Conservation (phyloP, 2,797 vertebrate genomes). For the Chaunax sp. region DNA sequence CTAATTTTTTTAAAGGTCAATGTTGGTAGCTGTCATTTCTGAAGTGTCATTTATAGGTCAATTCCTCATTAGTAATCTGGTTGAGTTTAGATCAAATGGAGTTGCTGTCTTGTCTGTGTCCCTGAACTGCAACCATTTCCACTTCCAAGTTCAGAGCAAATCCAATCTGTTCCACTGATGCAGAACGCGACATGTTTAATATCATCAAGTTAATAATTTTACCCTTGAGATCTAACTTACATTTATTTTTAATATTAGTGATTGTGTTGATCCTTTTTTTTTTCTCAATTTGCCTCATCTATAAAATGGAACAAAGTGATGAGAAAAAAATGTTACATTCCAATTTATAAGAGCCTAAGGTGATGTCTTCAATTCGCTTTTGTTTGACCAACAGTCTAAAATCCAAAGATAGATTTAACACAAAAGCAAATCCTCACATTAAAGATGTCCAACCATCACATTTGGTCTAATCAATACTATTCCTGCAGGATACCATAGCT, state of each 20-base stretch:
- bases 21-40: conserved; percentile 75
- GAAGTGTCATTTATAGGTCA: conserved; percentile 79
- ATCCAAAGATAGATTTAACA: neutral
- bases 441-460: neutral
- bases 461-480: neutral
- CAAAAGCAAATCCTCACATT: neutral
- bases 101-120: conserved; percentile 49
- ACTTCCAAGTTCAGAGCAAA: conserved; percentile 38
- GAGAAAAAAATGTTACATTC: neutral
- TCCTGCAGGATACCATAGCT: neutral
- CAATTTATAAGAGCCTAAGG: neutral
- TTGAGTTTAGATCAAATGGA: conserved; percentile 59
- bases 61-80: conserved; percentile 75
- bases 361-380: neutral
- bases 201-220: neutral
- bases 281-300: neutral
- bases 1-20: conserved; percentile 75
- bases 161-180: conserved; percentile 9
- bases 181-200: neutral
- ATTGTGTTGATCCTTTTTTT: neutral
- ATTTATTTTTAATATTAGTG: neutral
- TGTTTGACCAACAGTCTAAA: neutral
- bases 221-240: neutral
- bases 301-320: neutral
- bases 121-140: conserved; percentile 27